Base-by-base conservation (phyloP, 2,888 invertebrate species). In the Eristalinus sepulchralis region DNA sequence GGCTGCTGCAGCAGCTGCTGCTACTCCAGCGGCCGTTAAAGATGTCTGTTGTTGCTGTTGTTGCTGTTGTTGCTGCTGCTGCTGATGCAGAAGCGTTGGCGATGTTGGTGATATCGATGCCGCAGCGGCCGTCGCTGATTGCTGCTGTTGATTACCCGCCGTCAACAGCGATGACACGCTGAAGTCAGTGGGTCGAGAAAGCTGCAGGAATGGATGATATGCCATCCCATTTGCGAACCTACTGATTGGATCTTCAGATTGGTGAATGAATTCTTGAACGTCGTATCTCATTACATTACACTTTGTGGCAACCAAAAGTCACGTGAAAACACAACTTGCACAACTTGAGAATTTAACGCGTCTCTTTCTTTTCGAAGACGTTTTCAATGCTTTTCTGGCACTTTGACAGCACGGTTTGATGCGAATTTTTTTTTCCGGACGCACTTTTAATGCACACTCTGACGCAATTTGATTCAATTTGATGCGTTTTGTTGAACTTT, bases 151-250 rank as follows among this genome's bases (percentile, higher is more conserved):
- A 89, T 90, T 95, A 92, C 94, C 95, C 90, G 96, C 96, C 92
- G 96, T 97, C 93, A 97, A 95, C 94, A 97, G 95, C 93, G 97
- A 97, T 91, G 97, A 97, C 92, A 97, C 97, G 94, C 97, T 97
- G 94, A 97, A 97, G 94, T 97, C 97, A 93, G 97, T 97, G 94
- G 97, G 97, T 93, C 97, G 94, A 92, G 97, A 96, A 93, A 97
- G 96, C 94, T 97, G 96, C 94, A 98, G 95, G 92, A 95, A 95
- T 93, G 96, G 97, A 93, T 97, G 96, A 94, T 97, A 96, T 93
- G 95, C 97, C 96, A 96, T 96, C 92, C 93, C 93, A 92, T 93
- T 93, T 92, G 93, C 92, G 91, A 92, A 92, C 91, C 92, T 92
- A 90, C 92, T 92, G 92, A 92, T 92, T 91, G 92, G 92, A 92